Evolutionary conservation across 2,113 vertebrate species (phyloP).

Genomic region (Heterotis niloticus): DNA sequence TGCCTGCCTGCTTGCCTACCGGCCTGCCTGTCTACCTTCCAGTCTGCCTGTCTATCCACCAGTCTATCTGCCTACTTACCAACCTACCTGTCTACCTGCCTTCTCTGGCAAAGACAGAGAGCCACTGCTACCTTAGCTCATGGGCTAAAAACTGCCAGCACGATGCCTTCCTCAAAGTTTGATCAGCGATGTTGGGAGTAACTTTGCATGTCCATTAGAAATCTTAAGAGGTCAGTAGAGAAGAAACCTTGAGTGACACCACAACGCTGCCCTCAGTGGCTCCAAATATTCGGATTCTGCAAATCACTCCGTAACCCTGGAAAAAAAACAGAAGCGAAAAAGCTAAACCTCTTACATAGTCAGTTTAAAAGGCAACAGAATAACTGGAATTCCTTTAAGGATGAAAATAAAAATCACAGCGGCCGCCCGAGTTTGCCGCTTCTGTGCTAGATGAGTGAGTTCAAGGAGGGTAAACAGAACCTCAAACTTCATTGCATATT

Average conservation of each 20-base stretch:
- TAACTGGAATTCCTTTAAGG: constrained; percentile 42
- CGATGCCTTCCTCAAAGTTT: background rate
- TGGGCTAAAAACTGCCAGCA: background rate
- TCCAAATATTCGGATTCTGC: constrained; percentile 14
- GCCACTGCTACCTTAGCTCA: background rate
- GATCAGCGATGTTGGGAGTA: background rate
- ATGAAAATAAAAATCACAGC: constrained; percentile 42
- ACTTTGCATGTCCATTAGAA: background rate
- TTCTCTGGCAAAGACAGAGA: background rate
- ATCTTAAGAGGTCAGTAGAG: background rate
- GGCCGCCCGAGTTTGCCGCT: constrained; percentile 31
- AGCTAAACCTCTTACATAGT: constrained; percentile 48
- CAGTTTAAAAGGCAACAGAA: constrained; percentile 31
- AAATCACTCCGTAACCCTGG: constrained; percentile 13
- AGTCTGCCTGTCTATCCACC: too few species aligned
- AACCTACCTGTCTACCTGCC: background rate
- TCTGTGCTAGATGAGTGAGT: background rate
- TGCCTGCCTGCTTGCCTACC: background rate
- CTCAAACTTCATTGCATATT: background rate
- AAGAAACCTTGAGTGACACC: background rate
- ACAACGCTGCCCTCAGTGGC: background rate
- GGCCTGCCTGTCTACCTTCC: background rate
- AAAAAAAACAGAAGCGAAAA: constrained; percentile 28
- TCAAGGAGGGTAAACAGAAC: background rate
- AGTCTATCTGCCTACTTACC: background rate